Percentiles rank a stretch among this genome's conserved stretches.
Evolutionary conservation across 2,888 invertebrate genomes (phyloP).

Genomic region (Agelastica alni): DNA sequence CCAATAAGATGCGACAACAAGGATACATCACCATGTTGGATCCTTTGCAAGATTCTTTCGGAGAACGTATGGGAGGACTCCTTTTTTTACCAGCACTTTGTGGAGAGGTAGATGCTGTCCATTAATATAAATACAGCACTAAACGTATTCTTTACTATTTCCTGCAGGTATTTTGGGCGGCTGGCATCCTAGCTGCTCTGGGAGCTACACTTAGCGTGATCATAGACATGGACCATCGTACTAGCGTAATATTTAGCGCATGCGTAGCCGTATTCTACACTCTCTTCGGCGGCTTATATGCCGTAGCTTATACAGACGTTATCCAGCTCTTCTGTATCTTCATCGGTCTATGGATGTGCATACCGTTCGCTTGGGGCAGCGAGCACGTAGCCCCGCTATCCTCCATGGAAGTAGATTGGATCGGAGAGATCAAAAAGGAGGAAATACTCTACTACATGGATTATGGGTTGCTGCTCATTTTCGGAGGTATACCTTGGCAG

Average conservation of each 20-base stretch:
- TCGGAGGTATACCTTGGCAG: conserved; percentile 98
- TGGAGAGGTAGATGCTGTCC: conserved; percentile 84
- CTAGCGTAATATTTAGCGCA: conserved; percentile 92
- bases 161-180: conserved; percentile 86
- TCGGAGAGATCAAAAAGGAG: conserved; percentile 73
- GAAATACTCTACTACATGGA: conserved; percentile 86
- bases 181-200: conserved; percentile 93
- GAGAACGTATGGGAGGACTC: conserved; percentile 95
- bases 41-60: conserved; percentile 95
- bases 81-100: conserved; percentile 95
- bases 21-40: conserved; percentile 99
- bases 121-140: too few species aligned
- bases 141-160: too few species aligned
- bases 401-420: conserved; percentile 87
- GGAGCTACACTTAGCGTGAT: conserved; percentile 97
- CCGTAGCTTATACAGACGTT: conserved; percentile 98
- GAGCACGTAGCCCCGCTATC: conserved; percentile 82
- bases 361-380: conserved; percentile 92
- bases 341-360: conserved; percentile 97
- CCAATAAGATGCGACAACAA: conserved; percentile 95
- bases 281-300: conserved; percentile 95
- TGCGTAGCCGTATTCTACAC: conserved; percentile 98
- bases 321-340: conserved; percentile 98
- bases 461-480: conserved; percentile 84
- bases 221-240: conserved; percentile 91